Evolutionary conservation across 1,140 invertebrate genomes (phyloP), one percentile per base, ranked within the genome.

Genomic region (Cyclargus thomasi): DNA sequence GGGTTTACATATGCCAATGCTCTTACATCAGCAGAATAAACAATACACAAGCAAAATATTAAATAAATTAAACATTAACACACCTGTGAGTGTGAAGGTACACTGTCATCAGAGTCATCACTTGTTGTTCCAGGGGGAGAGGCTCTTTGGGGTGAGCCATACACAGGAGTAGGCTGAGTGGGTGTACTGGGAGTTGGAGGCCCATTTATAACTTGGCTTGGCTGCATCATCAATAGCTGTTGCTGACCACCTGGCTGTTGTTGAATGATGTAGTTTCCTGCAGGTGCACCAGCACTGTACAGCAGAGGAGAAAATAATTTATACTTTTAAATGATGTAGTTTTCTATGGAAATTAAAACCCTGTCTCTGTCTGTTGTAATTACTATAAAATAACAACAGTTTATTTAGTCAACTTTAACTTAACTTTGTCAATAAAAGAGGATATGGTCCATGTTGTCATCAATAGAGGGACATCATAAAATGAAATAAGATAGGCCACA

Each of bases 101-200:
- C 95, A 86, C 95, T 96, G 80, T 97, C 96, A 86, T 97, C 96
- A 78, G 95, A 97, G 77, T 97, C 96, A 83, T 97, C 96, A 87
- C 95, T 96, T 10, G 95, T 96, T 29, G 94, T 93, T 64, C 94
- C 82, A 90, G 94, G 78, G 88, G 92, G 88, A 90, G 93, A 85
- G 77, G 92, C 85, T 77, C 90, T 81, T 65, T 88, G 89, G 17
- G 92, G 91, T 6, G 93, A 92, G 20, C 90, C 93, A 88, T 91
- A 93, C 63, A 88, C 81, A 62, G 85, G 84, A n/a, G 82, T 90
- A 11, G 86, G 85, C 22, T 91, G 92, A 14, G 90, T 92, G 53
- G 91, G 92, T 18, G 92, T 92, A 71, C 92, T 92, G 36, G 91
- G 91, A 79, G 91, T 78, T 73, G 91, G 79, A 80, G 91, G 86